Percentiles rank a stretch among this genome's conserved stretches.
phyloP scores from a whole-genome alignment of 2,888 invertebrate species.

The Spodoptera littoralis region DNA sequence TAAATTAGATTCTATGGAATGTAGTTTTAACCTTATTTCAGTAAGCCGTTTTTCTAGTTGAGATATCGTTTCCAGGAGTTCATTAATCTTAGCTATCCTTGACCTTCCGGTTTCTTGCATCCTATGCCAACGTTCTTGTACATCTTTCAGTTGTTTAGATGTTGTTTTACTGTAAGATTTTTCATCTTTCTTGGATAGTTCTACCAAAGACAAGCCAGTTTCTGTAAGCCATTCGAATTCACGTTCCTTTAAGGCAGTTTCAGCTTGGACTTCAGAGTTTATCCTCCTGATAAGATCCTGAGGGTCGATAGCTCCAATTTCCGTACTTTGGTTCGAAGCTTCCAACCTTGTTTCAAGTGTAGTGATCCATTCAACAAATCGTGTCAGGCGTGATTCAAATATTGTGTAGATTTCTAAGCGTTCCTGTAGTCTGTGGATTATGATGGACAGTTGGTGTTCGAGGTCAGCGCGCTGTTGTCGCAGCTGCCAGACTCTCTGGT shows the following conservation, averaged over 20 bases:
- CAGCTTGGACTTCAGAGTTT: conserved; percentile 93
- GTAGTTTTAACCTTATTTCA: conserved; percentile 92
- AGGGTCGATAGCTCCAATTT: conserved; percentile 89
- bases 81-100: conserved; percentile 92
- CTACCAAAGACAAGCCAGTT: conserved; percentile 91
- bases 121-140: conserved; percentile 92
- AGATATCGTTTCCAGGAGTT: conserved; percentile 91
- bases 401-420: conserved; percentile 91
- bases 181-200: conserved; percentile 90
- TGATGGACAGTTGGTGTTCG: conserved; percentile 92
- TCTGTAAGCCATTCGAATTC: conserved; percentile 93
- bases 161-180: conserved; percentile 84
- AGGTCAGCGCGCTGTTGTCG: conserved; percentile 94
- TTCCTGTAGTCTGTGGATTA: conserved; percentile 93
- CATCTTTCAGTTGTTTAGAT: conserved; percentile 88
- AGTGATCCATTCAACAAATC: conserved; percentile 92
- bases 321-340: conserved; percentile 86
- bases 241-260: conserved; percentile 92
- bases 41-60: conserved; percentile 92
- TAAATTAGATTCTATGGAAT: conserved; percentile 92
- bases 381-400: conserved; percentile 91
- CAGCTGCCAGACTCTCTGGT: conserved; percentile 93
- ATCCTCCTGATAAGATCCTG: conserved; percentile 92
- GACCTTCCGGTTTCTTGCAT: conserved; percentile 90
- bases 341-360: conserved; percentile 91